Evolutionary conservation across 2,113 vertebrate genomes (phyloP), one percentile per base, ranked within the genome.

Genomic region (Sinocyclocheilus grahami): DNA sequence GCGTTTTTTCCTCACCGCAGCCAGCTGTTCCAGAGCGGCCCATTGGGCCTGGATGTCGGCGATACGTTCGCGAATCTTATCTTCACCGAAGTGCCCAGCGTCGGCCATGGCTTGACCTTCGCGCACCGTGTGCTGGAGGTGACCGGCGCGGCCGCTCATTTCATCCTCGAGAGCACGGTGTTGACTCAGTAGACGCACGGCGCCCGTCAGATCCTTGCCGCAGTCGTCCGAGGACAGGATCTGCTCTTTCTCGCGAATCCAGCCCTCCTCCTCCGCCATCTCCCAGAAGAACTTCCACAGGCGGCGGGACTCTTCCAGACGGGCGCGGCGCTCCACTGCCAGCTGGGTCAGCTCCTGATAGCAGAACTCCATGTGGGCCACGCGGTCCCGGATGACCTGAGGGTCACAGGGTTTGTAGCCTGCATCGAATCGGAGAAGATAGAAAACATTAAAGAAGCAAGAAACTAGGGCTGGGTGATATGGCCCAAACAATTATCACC

Each of bases 241-340:
- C 93, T 98, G 97, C 90, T 99, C 97, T 90, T 98, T 98, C 90
- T 99, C 97, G 2, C 97, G 94, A 86, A 99, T 98, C 98, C 98
- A 99, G 86, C 97, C 96, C 87, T 98, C 98, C 85, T 99, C 97
- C 90, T 99, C 97, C 0, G 97, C 96, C 98, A 99, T 98, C 90
- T 99, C 98, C 98, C 97, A 99, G 94, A 98, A 98, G 92, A 99
- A 99, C 86, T 97, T 98, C 98, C 98, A 99, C 85, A 99, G 97
- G 58, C 97, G 97, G 0, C 97, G 96, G 1, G 97, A 99, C 89
- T 98, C 98, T 89, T 99, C 97, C 33, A 99, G 92, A 20, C 95
- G 96, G 0, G 96, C 96, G 0, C 96, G 94, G 5, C 98, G 97
- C 91, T 98, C 97, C 0, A 96, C 96, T 0, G 97, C 96, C 2